Evolutionary conservation across 2,113 vertebrate genomes (phyloP).

Genomic region (Calonectris borealis): DNA sequence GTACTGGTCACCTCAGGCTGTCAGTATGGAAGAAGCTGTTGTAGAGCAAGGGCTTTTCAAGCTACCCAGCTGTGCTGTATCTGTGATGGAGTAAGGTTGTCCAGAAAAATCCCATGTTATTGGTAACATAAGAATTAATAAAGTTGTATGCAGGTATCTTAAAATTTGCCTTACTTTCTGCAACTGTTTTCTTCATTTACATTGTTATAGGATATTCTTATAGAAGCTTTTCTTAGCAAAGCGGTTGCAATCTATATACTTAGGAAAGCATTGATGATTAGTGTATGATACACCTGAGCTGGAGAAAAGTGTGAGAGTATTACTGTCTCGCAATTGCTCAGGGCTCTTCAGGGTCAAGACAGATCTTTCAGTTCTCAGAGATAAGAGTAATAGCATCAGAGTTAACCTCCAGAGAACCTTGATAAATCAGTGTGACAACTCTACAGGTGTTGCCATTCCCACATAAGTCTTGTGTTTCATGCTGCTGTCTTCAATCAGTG

Average conservation of each 20-base stretch:
- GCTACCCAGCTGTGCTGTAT: not conserved
- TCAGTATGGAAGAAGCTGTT: not conserved
- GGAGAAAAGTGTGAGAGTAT: not conserved
- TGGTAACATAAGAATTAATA: not conserved
- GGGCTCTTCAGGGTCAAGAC: not conserved
- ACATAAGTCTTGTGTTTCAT: not conserved
- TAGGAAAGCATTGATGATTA: not conserved
- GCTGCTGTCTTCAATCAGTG: not conserved
- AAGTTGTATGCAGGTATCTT: not conserved
- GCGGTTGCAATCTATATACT: not conserved
- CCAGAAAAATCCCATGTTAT: fast-evolving
- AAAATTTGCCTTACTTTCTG: not conserved
- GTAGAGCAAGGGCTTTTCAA: not conserved
- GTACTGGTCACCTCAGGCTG: not conserved
- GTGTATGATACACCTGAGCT: not conserved
- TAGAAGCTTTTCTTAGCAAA: not conserved
- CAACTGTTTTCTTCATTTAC: not conserved
- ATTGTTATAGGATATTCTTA: not conserved
- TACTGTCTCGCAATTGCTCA: not conserved
- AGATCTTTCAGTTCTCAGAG: not conserved
- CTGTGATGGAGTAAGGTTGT: not conserved
- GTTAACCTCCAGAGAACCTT: not conserved
- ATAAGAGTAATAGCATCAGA: not conserved
- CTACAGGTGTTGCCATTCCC: not conserved
- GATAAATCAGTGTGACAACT: not conserved